A percentile compares a stretch with the other conserved stretches of the same genome.
Conservation (phyloP, 2,888 invertebrate genomes). For the Trissolcus brochymenae region DNA sequence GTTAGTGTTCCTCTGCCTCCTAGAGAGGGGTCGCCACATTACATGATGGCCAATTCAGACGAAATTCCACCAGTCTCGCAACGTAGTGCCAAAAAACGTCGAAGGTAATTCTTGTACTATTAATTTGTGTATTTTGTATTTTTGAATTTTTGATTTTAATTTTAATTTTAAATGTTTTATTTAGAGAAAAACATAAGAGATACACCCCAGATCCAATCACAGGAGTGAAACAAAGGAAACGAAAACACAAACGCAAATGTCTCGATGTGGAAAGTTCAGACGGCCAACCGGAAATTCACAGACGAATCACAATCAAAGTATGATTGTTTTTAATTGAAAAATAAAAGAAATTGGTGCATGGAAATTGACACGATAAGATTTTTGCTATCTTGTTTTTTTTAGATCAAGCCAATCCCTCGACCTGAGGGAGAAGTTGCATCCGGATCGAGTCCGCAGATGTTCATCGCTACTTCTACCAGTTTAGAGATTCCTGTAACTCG, state of each 20-base stretch:
- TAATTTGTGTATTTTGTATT: background rate
- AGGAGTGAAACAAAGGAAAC: slow-evolving; percentile 83
- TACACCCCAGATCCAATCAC: slow-evolving; percentile 84
- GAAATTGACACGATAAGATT: too few relatives aligned
- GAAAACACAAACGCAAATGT: slow-evolving; percentile 88
- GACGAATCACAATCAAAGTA: slow-evolving; percentile 89
- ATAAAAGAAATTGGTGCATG: background rate
- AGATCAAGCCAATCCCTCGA: slow-evolving; percentile 88
- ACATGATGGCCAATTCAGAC: slow-evolving; percentile 74
- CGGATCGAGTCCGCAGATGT: slow-evolving; percentile 85
- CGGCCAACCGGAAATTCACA: slow-evolving; percentile 78
- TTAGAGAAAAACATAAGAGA: slow-evolving; percentile 84
- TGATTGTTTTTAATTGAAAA: background rate
- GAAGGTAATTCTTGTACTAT: slow-evolving; percentile 64
- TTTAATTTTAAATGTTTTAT: too few relatives aligned
- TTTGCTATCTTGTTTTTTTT: background rate
- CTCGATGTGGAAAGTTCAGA: slow-evolving; percentile 80
- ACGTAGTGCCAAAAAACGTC: slow-evolving; percentile 73
- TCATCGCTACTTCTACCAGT: slow-evolving; percentile 76
- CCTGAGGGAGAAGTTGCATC: slow-evolving; percentile 84
- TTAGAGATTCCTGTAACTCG: slow-evolving; percentile 70
- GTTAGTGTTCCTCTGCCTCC: slow-evolving; percentile 66
- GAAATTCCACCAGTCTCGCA: slow-evolving; percentile 71
- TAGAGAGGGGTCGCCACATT: slow-evolving; percentile 73
- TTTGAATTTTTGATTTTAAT: background rate